Base-by-base conservation (phyloP, 2,113 vertebrate species). In the Alethe diademata region DNA sequence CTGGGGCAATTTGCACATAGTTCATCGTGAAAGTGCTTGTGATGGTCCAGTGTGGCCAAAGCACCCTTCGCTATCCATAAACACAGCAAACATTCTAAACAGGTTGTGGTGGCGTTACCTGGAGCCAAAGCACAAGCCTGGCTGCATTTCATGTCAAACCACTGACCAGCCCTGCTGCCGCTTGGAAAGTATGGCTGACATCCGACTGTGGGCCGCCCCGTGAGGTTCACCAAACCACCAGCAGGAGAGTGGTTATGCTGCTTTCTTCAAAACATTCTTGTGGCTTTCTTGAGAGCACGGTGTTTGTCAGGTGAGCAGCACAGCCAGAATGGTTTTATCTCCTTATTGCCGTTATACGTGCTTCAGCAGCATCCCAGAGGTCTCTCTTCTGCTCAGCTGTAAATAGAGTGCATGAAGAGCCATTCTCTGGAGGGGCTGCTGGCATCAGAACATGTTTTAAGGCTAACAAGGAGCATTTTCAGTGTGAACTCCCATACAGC, bases 171-270 rank as follows among this genome's bases (percentile, higher is more conserved):
- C 47, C 83, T 31, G 11, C 51, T 88, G 82, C 67, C 1, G 0
- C 57, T 90, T 65, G 92, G 88, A 94, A 96, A 94, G 71, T 92
- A 97, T 65, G 90, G 94, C 81, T 58, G 81, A 96, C 84, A 93
- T 96, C 89, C 33, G 84, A 92, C 3, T 94, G 93, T 0, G 38
- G 93, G 94, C 35, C n/a, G 3, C 58, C 35, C 84, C 7, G 0
- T 31, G 94, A 88, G 90, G 92, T 89, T 95, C 87, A 95, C 81
- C 84, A 95, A 96, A 95, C 94, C 94, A 93, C 94, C 78, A 91
- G 87, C 84, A 91, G 74, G 1, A 62, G 54, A 91, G 90, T 90
- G 95, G 93, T 88, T 76, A 66, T 54, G 58, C 35, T 78, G 81
- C 93, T 93, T 92, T 94, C 91, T 94, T 87, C 94, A 94, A 90